Conservation (phyloP, 2,888 invertebrate genomes). For the Drosophila sordidula region DNA sequence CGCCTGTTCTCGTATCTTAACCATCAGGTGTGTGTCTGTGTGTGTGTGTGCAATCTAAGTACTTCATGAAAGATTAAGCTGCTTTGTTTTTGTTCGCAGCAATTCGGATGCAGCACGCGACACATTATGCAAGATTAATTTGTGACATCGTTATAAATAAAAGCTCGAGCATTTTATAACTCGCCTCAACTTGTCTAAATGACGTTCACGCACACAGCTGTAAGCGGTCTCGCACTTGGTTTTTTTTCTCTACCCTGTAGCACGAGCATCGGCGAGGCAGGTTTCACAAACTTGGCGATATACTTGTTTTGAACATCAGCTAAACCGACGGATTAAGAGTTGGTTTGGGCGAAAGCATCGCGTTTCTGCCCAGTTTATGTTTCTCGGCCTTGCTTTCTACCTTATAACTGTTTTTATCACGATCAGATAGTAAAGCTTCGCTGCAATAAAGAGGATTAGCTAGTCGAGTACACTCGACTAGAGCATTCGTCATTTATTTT, state of each 20-base stretch:
- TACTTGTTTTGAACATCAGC: too few relatives aligned
- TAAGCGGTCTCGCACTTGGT: slow-evolving; percentile 18
- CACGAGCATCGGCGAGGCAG: not conserved
- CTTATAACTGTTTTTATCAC: not conserved
- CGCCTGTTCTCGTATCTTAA: slow-evolving; percentile 30
- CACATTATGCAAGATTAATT: slow-evolving; percentile 79
- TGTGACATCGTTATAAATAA: slow-evolving; percentile 79
- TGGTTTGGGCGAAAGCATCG: too few relatives aligned
- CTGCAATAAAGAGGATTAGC: not conserved
- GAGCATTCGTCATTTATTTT: slow-evolving; percentile 8
- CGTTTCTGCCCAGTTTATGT: not conserved
- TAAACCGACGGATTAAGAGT: too few relatives aligned
- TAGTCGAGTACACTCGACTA: not conserved
- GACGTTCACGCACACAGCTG: slow-evolving; percentile 27
- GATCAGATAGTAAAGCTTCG: not conserved
- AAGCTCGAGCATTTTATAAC: slow-evolving; percentile 70
- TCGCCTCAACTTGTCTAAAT: slow-evolving; percentile 48
- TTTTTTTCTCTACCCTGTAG: slow-evolving; percentile 1
- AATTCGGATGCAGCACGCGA: slow-evolving; percentile 45
- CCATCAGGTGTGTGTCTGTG: slow-evolving; percentile 32
- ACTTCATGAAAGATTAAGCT: slow-evolving; percentile 76
- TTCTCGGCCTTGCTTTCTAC: not conserved
- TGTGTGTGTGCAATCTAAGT: slow-evolving; percentile 46
- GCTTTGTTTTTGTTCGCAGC: slow-evolving; percentile 36
- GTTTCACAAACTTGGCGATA: too few relatives aligned